Percentiles rank a stretch among this genome's conserved stretches.
phyloP scores from a whole-genome alignment of 2,797 vertebrate genomes.

The Antennarius maculatus region DNA sequence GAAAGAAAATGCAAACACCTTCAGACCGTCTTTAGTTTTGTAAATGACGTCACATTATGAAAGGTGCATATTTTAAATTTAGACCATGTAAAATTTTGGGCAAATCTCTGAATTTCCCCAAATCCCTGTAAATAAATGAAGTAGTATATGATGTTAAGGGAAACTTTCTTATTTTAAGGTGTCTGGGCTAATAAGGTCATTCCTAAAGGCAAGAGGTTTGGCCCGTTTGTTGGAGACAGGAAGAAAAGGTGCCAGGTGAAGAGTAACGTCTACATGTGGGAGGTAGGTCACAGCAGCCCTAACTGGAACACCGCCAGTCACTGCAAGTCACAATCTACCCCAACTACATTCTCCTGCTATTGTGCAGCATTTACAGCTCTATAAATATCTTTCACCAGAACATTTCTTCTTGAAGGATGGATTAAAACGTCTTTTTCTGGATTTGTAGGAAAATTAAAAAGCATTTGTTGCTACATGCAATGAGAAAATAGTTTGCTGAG shows the following conservation, averaged over 20 bases:
- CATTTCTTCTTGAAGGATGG: too few species aligned
- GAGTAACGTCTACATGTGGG: conserved; percentile 98
- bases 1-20: too few species aligned
- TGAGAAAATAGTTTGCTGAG: conserved; percentile 3
- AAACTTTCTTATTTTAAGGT: conserved; percentile 75
- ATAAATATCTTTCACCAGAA: too few species aligned
- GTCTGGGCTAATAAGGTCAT: conserved; percentile 90
- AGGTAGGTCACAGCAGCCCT: conserved; percentile 80
- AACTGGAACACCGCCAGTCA: conserved; percentile 3
- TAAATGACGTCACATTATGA: too few species aligned
- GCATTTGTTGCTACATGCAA: not conserved
- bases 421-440: not conserved
- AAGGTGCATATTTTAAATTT: not conserved
- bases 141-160: not conserved
- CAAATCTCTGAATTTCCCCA: conserved; percentile 1
- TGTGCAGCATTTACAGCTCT: not conserved
- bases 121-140: too few species aligned
- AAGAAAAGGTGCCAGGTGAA: conserved; percentile 95
- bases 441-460: not conserved
- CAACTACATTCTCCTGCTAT: conserved; percentile 11
- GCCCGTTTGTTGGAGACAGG: conserved; percentile 92
- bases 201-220: conserved; percentile 92
- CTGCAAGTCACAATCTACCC: conserved; percentile 11
- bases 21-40: too few species aligned
- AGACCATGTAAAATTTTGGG: not conserved